Evolutionary conservation across 2,113 vertebrate genomes (phyloP), one percentile per base, ranked within the genome.

Genomic region (Prionailurus bengalensis): DNA sequence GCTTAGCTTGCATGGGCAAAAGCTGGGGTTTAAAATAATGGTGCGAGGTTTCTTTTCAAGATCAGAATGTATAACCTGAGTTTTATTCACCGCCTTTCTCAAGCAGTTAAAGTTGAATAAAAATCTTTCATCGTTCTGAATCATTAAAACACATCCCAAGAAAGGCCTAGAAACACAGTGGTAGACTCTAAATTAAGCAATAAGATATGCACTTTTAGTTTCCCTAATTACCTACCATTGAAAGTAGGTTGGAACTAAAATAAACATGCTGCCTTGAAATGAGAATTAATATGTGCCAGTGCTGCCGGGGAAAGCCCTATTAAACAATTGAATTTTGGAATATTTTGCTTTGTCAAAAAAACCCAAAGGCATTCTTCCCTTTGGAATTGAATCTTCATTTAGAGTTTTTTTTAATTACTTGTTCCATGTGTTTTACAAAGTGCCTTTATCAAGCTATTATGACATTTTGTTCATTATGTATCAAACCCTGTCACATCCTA

Each of bases 61-160:
- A 97, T 90, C 78, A 97, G 92, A 98, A 95, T 98, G 97, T 98
- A 96, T 98, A 98, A 98, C 97, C 97, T 97, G 95, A 98, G 95
- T 97, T 97, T 97, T 98, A 98, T 98, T 98, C 97, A 96, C 98
- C 97, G 91, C 89, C 94, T 94, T 98, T 97, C 98, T 97, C 97
- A 97, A 97, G 98, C 81, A 98, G 97, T 98, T 99, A 98, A 98
- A 98, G 96, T 98, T 99, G 98, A 99, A 98, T 98, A 98, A 98
- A 99, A 99, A 98, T 96, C 98, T 98, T 98, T 98, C 96, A 97
- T 98, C 90, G 51, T 97, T 98, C 96, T 98, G 98, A 98, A 95
- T 98, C 97, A 98, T 99, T 99, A 99, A 99, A 98, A 98, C 92
- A 88, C 96, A 98, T 98, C 97, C 97, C 89, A 93, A 98, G 98